Percentiles rank a stretch among this genome's conserved stretches.
These are phyloP conservation scores for Rhipidura dahli DNA, from an alignment of 2,113 vertebrate genomes.

Conservation along the genomic window DNA sequence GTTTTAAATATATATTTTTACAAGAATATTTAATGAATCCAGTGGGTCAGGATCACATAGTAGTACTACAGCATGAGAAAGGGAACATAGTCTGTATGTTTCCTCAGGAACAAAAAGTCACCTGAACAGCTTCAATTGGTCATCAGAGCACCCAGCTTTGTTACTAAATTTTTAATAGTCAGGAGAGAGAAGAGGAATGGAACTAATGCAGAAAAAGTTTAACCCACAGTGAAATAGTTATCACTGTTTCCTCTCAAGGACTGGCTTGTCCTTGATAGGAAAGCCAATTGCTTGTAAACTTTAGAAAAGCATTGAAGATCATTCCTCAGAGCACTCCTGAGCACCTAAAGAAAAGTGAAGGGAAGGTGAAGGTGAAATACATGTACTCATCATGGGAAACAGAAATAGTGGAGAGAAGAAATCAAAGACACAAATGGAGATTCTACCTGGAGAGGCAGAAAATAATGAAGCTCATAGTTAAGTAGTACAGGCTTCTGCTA, in stretches of 20 bases:
- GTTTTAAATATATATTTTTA: background rate
- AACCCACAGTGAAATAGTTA: background rate
- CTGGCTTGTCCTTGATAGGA: background rate
- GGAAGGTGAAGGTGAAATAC: background rate
- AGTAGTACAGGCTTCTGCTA: background rate
- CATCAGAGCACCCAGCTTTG: background rate
- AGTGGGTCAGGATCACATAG: background rate
- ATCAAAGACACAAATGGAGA: background rate
- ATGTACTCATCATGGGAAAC: background rate
- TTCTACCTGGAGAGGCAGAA: background rate
- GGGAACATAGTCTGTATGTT: background rate
- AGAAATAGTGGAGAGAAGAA: background rate
- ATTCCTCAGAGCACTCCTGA: background rate
- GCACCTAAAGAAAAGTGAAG: background rate
- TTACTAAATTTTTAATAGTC: background rate
- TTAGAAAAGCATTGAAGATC: background rate
- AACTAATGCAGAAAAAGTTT: background rate
- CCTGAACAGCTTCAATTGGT: background rate
- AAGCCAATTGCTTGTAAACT: background rate
- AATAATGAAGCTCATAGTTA: background rate
- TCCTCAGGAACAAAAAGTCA: background rate
- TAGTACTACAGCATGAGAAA: background rate
- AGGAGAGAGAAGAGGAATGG: background rate
- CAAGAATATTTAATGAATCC: background rate
- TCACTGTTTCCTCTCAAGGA: background rate